Percentiles rank a stretch among this genome's conserved stretches.
phyloP scores from a whole-genome alignment of 64 coral and sea anemone species.

The Stichodactyla mertensii region DNA sequence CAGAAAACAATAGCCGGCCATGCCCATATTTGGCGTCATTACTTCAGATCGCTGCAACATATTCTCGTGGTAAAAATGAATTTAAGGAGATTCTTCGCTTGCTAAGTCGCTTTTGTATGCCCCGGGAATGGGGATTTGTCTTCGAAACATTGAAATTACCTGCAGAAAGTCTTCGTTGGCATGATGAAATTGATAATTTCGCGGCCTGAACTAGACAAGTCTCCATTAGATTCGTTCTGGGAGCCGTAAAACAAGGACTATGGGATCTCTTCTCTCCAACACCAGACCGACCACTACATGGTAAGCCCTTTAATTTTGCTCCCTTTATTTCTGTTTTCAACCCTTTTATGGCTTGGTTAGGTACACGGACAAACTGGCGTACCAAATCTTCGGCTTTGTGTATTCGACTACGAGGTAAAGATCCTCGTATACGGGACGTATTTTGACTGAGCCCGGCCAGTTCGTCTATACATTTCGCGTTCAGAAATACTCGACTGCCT shows the following conservation, averaged over 20 bases:
- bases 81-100: conserved; percentile 19
- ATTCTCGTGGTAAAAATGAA: conserved; percentile 42
- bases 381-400: not conserved
- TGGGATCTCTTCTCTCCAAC: conserved; percentile 27
- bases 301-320: conserved; percentile 11
- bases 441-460: conserved; percentile 4
- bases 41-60: conserved; percentile 17
- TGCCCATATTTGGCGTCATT: conserved; percentile 34
- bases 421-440: conserved; percentile 5
- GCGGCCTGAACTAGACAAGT: conserved; percentile 18
- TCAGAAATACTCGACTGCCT: conserved; percentile 10
- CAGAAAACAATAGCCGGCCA: conserved; percentile 14
- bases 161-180: not conserved
- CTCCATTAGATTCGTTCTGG: not conserved
- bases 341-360: not conserved
- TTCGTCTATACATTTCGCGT: conserved; percentile 12
- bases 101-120: conserved; percentile 13
- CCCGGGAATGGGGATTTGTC: conserved; percentile 26
- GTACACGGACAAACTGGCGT: not conserved
- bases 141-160: not conserved
- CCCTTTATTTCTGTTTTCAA: not conserved
- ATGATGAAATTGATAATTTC: conserved; percentile 25
- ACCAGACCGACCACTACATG: conserved; percentile 25
- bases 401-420: conserved; percentile 3
- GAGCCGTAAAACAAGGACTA: conserved; percentile 15